phyloP scores from a whole-genome alignment of 2,797 vertebrate species.

The Gila robusta region DNA sequence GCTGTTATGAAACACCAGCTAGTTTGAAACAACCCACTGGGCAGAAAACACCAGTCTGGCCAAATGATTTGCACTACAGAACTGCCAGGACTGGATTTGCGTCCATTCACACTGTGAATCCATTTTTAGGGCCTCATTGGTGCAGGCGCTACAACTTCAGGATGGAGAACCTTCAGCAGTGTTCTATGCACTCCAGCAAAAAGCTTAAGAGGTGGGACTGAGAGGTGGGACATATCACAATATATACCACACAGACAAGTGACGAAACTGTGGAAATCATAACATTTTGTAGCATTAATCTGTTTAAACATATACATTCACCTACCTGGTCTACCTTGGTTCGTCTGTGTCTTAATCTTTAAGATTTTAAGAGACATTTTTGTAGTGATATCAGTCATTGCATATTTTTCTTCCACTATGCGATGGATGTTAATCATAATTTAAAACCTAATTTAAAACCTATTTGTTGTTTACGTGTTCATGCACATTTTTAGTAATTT shows the following conservation, averaged over 20 bases:
- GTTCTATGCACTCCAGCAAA: conserved; percentile 37
- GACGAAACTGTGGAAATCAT: background rate
- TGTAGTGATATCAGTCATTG: background rate
- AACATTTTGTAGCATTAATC: conserved; percentile 36
- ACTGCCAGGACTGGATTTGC: conserved; percentile 51
- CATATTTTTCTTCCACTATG: conserved; percentile 1
- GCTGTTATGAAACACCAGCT: conserved; percentile 21
- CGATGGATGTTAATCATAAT: conserved; percentile 1
- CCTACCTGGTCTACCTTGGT: background rate
- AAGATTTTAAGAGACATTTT: background rate
- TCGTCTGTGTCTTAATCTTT: background rate
- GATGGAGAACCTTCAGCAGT: conserved; percentile 38
- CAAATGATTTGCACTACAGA: conserved; percentile 60
- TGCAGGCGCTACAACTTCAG: conserved; percentile 15
- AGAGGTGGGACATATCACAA: conserved; percentile 19
- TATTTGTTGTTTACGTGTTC: conserved; percentile 42
- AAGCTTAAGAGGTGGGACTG: conserved; percentile 32
- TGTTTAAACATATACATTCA: conserved; percentile 35
- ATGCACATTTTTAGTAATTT: background rate
- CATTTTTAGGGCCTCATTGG: conserved; percentile 48
- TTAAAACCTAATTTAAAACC: background rate
- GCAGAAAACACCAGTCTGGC: conserved; percentile 38
- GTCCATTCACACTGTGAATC: conserved; percentile 60
- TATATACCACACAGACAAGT: background rate
- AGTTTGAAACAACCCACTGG: conserved; percentile 38